Evolutionary conservation across 2,113 vertebrate species (phyloP).

Genomic region (Anolis sagrei): DNA sequence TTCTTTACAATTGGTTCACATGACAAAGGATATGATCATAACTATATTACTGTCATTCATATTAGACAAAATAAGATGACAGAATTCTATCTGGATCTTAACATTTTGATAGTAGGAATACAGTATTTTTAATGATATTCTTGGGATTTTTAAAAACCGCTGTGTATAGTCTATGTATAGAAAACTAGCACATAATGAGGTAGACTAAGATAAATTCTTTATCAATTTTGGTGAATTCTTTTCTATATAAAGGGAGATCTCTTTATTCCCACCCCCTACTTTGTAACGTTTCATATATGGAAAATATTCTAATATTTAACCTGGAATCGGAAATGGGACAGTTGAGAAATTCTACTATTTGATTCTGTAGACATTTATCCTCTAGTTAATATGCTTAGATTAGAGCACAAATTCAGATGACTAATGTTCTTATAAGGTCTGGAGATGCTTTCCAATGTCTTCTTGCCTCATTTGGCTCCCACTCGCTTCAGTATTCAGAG

Average conservation of each 20-base stretch:
- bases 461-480: not conserved
- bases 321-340: not conserved
- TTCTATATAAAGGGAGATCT: not conserved
- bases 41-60: not conserved
- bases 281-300: not conserved
- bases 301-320: not conserved
- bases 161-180: not conserved
- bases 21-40: not conserved
- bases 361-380: not conserved
- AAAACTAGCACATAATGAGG: not conserved
- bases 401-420: not conserved
- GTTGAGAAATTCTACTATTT: not conserved
- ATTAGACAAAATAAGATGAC: not conserved
- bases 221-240: not conserved
- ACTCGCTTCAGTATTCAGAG: constrained; percentile 12
- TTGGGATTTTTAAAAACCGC: not conserved
- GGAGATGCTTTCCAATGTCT: constrained; percentile 31
- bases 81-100: not conserved
- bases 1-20: not conserved
- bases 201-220: not conserved
- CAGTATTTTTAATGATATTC: not conserved
- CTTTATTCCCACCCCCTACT: not conserved
- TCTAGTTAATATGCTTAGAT: constrained; percentile 4
- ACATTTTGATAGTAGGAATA: not conserved
- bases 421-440: not conserved